Evolutionary conservation across 1,140 invertebrate species (phyloP), one percentile per base, ranked within the genome.

Genomic region (Mamestra configurata): DNA sequence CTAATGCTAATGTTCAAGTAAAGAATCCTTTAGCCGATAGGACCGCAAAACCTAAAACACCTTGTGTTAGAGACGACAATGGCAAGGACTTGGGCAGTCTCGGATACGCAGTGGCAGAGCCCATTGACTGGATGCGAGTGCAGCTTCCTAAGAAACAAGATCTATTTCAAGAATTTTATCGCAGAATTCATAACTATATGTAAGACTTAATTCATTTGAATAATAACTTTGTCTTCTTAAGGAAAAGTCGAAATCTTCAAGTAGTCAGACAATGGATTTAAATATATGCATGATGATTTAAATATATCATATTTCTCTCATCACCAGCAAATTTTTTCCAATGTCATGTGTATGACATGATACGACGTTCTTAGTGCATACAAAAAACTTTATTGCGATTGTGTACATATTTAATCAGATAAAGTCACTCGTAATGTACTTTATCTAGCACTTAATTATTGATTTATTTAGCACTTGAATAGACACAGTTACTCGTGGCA

Each of bases 91-190:
- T 94, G 35, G 66, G 43, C 3, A 91, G 85, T 75, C 86, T 94
- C 0, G 93, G 93, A 6, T 94, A 93, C 55, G 79, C 84, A 1
- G 55, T 79, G 15, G 75, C 83, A 0, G 90, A 95, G 37, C 94
- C 95, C 3, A 95, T 96, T 53, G 95, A 96, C 82, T 96, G 96
- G 96, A 89, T 93, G 77, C 92, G 90, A 64, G 91, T 96, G 35
- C 93, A 93, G 66, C 87, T 96, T 24, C 96, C 96, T 13, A 95
- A 96, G 75, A 96, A 96, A 91, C 96, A 95, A 40, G 96, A 96
- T 81, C 86, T 96, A 31, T 96, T 96, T 88, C 93, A 95, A 82
- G 96, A 96, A 82, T 92, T 96, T 68, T 95, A 94, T 53, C 90
- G 93, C 53, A 93, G 96, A 83, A 95, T 96, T 22, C 95, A 94